Percentiles rank a stretch among this genome's conserved stretches.
phyloP scores from a whole-genome alignment of 2,113 vertebrate species.

The Epinephelus moara region DNA sequence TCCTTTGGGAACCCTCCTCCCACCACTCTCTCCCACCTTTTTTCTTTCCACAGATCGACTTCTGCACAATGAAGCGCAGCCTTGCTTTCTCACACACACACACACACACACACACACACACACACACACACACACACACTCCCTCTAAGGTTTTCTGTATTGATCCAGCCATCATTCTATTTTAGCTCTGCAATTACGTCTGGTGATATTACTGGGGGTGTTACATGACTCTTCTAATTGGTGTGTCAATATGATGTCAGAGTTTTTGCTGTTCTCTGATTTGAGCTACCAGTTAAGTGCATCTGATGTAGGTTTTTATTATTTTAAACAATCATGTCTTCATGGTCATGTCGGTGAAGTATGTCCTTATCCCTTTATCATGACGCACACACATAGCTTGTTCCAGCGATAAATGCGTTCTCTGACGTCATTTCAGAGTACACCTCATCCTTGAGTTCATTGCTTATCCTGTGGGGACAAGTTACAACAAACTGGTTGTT shows the following conservation, averaged over 20 bases:
- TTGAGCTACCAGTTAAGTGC: slow-evolving; percentile 42
- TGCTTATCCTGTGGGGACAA: not conserved
- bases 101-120: slow-evolving; percentile 14
- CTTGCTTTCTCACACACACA: slow-evolving; percentile 32
- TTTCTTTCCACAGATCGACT: slow-evolving; percentile 68
- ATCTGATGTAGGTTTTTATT: slow-evolving; percentile 40
- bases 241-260: slow-evolving; percentile 68
- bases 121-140: slow-evolving; percentile 17
- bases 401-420: not conserved
- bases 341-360: not conserved
- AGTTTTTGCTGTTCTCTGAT: slow-evolving; percentile 40
- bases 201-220: slow-evolving; percentile 66
- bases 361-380: slow-evolving; percentile 24
- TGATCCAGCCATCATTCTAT: slow-evolving; percentile 74
- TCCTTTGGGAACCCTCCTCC: slow-evolving; percentile 70
- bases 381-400: not conserved
- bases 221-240: slow-evolving; percentile 76
- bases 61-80: slow-evolving; percentile 64
- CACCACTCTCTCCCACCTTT: slow-evolving; percentile 57
- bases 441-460: not conserved
- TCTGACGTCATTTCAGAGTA: not conserved
- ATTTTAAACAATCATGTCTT: slow-evolving; percentile 31
- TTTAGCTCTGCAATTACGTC: slow-evolving; percentile 72
- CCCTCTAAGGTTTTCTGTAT: slow-evolving; percentile 71
- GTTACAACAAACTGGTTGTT: not conserved